Conservation (phyloP, 2,888 invertebrate species). For the Drosophila pseudotakahashii region DNA sequence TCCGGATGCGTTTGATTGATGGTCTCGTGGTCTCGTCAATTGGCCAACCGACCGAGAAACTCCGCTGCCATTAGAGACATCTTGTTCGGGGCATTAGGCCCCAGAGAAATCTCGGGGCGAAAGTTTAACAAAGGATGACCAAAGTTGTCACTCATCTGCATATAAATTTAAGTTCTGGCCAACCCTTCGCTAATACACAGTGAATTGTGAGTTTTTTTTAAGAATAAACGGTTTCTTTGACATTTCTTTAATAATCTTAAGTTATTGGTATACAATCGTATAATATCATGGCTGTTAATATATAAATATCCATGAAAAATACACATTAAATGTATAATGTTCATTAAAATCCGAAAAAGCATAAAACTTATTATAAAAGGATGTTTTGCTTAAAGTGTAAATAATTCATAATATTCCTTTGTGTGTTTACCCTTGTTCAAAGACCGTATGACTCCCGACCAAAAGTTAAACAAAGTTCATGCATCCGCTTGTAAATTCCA, state of each 20-base stretch:
- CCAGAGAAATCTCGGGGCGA: neutral
- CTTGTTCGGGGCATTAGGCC: conserved; percentile 38
- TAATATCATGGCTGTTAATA: too few relatives aligned
- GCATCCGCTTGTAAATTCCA: conserved; percentile 38
- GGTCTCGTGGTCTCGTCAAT: conserved; percentile 14
- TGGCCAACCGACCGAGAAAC: conserved; percentile 14
- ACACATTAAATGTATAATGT: too few relatives aligned
- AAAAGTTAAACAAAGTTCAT: conserved; percentile 20
- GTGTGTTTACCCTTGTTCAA: neutral
- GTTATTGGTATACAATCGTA: too few relatives aligned
- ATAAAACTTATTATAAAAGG: too few relatives aligned
- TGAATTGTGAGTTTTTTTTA: too few relatives aligned
- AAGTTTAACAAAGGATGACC: conserved; percentile 10
- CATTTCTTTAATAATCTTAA: too few relatives aligned
- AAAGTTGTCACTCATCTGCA: conserved; percentile 47
- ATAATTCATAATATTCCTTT: neutral
- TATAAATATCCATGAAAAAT: too few relatives aligned
- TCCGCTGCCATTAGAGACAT: conserved; percentile 34
- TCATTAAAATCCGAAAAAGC: too few relatives aligned
- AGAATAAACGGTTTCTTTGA: too few relatives aligned
- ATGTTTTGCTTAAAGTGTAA: too few relatives aligned
- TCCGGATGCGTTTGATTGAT: conserved; percentile 35
- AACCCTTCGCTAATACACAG: too few relatives aligned
- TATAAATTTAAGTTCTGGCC: neutral
- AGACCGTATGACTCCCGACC: neutral